These are phyloP conservation scores for Pagetopsis macropterus DNA, from an alignment of 2,797 vertebrate species.

Conservation along the genomic window DNA sequence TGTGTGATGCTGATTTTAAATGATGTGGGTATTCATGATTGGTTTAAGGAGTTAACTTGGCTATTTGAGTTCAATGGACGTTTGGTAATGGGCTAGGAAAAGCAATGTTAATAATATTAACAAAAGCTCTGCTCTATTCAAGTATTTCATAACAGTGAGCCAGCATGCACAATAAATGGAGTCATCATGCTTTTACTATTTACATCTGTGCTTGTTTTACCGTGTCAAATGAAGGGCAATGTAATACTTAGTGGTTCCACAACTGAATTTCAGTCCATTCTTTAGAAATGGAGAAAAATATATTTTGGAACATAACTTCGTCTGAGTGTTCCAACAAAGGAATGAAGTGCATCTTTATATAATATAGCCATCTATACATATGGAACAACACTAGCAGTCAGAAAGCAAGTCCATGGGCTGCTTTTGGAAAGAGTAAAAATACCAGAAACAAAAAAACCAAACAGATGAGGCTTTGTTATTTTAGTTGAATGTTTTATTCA, in stretches of 20 bases:
- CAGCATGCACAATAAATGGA: neutral
- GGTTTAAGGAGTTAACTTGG: neutral
- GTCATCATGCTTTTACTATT: neutral
- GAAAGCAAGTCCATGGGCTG: neutral
- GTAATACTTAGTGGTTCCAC: neutral
- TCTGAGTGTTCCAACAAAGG: neutral
- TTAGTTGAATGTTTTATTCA: conserved; percentile 66
- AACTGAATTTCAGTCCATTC: neutral
- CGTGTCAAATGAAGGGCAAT: neutral
- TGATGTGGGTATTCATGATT: neutral
- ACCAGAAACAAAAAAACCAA: neutral
- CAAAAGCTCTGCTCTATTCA: too few relatives aligned
- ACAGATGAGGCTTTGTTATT: conserved; percentile 22
- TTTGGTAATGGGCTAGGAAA: too few relatives aligned
- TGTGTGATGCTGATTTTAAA: conserved; percentile 11
- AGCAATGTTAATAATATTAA: too few relatives aligned
- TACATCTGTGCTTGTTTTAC: neutral
- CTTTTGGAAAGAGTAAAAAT: neutral
- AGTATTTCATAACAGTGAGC: too few relatives aligned
- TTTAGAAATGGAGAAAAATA: neutral
- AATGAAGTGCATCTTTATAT: neutral
- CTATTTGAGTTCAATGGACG: neutral
- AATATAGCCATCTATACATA: neutral
- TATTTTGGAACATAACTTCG: neutral
- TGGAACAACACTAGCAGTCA: neutral